Evolutionary conservation across 2,888 invertebrate species (phyloP), one percentile per base, ranked within the genome.

Genomic region (Nomada goodeniana): DNA sequence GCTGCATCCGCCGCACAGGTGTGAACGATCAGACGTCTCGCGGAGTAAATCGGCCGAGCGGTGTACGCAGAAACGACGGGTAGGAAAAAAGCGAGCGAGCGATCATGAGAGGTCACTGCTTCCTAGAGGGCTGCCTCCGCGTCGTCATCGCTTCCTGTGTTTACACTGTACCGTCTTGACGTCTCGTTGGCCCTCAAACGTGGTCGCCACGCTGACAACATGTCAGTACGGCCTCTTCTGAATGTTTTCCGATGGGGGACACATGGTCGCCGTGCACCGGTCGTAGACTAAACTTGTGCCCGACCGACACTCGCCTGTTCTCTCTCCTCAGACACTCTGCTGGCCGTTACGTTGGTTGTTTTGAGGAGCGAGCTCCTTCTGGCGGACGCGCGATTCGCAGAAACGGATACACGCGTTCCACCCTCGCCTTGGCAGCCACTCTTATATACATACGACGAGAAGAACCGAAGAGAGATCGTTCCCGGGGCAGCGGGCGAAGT

Each of bases 141-240:
- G 70, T 85, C 81, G 83, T 81, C 86, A 77, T 84, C 86, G 87
- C 84, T 89, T 89, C 89, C 89, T 89, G 89, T 89, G 89, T 89
- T 89, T 89, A 90, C 89, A 84, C 71, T 89, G 85, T 57, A 70
- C 82, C 81, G 80, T 73, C 85, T 88, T 83, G 85, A 86, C 88
- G 84, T 86, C 82, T 86, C 85, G 87, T 87, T 83, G 85, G 84
- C 81, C 84, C 86, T 85, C 86, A 72, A 89, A 88, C 83, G 83
- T 84, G 78, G 88, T 86, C 85, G 23, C 85, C 79, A 82, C 82
- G 88, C 88, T 91, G 91, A 91, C 91, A 89, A 90, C 84, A 88
- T 90, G 91, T 91, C 90, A 91, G 89, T 86, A 76, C 60, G 76
- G 76, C 88, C 80, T 89, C 89, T 86, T 86, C 81, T 82, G 63